Base-by-base conservation (phyloP, 2,797 vertebrate species). In the Sebastes diaconus region DNA sequence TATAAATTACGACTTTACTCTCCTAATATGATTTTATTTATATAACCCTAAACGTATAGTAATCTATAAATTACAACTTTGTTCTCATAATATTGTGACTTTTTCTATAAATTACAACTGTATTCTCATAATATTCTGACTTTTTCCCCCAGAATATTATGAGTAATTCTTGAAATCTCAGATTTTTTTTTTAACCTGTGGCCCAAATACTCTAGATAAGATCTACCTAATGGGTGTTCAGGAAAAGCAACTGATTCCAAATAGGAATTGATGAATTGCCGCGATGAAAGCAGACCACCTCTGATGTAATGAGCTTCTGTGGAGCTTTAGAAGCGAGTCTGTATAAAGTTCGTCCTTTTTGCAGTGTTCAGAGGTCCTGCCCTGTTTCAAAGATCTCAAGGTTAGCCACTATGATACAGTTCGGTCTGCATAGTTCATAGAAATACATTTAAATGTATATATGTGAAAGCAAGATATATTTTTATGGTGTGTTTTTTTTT, bases 381-480 rank as follows among this genome's bases (percentile, higher is more conserved):
- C 80, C 77, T 59, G 58, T 77, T 10, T 81, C 68, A 63, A 77
- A 82, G 66, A 85, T 81, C 77, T 84, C 75, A 80, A 77, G 84
- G 77, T 83, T 81, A 75, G 88, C 91, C 91, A 92, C 93, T 91
- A 91, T 83, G 81, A 82, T 76, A 36, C 84, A 74, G 65, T 81
- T 69, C 57, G 85, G 71, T 87, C 69, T 68, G 70, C 59, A 73
- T 65, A 77, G 55, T 75, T 87, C 67, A 89, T 80, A 81, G 81
- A 75, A 84, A 86, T 84, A 80, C 88, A 84, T 81, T 85, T 77
- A 87, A 87, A 81, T 90, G 89, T 89, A 91, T 91, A 91, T 93
- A 92, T 93, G 87, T 91, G 84, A 91, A 93, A 92, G 75, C 81
- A 65, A 91, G 84, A 92, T 94, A 90, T 95, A 93, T 94, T 95